Evolutionary conservation across 2,888 invertebrate species (phyloP), one percentile per base, ranked within the genome.

Genomic region (Patella ulyssiponensis): DNA sequence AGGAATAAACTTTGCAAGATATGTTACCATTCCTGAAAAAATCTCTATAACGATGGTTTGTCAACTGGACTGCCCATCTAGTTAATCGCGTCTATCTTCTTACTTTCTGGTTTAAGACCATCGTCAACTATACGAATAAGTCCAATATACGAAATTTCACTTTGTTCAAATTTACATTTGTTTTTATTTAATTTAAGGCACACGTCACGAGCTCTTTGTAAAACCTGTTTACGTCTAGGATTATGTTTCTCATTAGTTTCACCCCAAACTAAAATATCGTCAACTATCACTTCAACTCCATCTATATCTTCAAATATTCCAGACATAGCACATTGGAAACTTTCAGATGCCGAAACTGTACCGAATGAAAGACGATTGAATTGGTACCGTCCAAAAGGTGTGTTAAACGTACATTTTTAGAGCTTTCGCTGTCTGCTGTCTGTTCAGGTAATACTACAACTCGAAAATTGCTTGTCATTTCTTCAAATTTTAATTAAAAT

Each of bases 1-100:
- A 52, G 80, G 83, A 7, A 83, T 58, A 69, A 80, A 82, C 64
- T 79, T 82, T 14, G 81, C 82, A 17, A 84, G 74, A 69, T 83
- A 84, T 44, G 78, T 80, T 1, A 82, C 74, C 15, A 82, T 79
- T 15, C 82, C 81, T 27, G n/a, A n/a, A 77, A 56, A 52, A 78
- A 79, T 23, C 77, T 20, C 23, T 79, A 75, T 14, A 81, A 58
- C 11, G 70, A 77, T 76, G 79, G 79, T 56, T 74, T 74, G 74
- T 51, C 17, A 23, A n/a, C 27, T 75, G 75, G 52, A n/a, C 44
- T 33, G 33, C 44, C 64, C 75, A 75, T 74, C n/a, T 74, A 4
- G 54, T 20, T 58, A 15, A 82, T 76, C 17, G 79, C 82, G 53
- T 70, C 23, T 0, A 80, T 54, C 69, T 80, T 79, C 51, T 82